phyloP scores from a whole-genome alignment of 1,140 invertebrate genomes.

The Conus ventricosus region DNA sequence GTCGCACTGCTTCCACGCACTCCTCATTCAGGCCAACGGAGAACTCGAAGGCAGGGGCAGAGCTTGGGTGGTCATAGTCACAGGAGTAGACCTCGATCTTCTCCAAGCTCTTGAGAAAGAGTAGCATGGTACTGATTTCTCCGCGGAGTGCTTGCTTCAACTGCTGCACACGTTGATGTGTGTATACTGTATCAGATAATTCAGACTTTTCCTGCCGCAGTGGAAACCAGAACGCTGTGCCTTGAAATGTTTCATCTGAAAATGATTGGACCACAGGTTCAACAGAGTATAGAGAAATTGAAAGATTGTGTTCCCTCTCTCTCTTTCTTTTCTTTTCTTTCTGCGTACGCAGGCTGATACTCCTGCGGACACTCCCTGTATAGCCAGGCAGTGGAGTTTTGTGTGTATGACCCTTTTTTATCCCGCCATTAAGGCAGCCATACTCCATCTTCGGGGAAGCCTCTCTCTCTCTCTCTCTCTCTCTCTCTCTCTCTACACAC shows the following conservation, averaged over 20 bases:
- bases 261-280: not conserved
- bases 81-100: not conserved
- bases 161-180: not conserved
- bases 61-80: not conserved
- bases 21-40: not conserved
- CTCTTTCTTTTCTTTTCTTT: no score
- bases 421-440: no score
- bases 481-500: no score
- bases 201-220: constrained; percentile 41
- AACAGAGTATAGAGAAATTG: no score
- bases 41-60: not conserved
- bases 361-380: no score
- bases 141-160: not conserved
- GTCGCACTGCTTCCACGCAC: constrained; percentile 29
- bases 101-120: constrained; percentile 32
- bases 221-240: constrained; percentile 65
- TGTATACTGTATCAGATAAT: constrained; percentile 43
- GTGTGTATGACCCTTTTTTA: no score
- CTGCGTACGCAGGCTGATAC: no score
- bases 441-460: no score
- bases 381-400: no score
- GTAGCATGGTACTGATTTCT: not conserved
- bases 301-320: no score
- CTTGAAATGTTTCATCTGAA: constrained; percentile 22
- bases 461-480: no score